These are phyloP conservation scores for Bubo blakistoni DNA, from an alignment of 2,113 vertebrate genomes.

Conservation along the genomic window DNA sequence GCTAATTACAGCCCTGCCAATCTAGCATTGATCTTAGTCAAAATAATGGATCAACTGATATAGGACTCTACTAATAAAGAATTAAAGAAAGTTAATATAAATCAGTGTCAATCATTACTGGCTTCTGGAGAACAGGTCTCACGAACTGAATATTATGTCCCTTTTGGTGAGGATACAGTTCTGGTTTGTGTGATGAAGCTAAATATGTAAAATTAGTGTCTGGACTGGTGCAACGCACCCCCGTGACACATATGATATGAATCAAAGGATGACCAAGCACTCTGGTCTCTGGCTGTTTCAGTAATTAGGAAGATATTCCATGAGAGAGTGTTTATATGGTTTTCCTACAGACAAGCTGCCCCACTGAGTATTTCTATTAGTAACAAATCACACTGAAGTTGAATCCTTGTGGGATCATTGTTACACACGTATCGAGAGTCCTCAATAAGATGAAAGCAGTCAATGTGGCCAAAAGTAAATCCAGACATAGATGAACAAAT, in stretches of 20 bases:
- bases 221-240: not conserved
- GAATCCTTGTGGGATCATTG: not conserved
- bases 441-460: not conserved
- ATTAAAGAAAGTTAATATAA: not conserved
- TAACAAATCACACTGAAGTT: accelerated
- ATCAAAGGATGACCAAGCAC: not conserved
- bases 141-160: not conserved
- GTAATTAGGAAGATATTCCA: not conserved
- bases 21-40: not conserved
- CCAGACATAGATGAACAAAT: not conserved
- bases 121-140: not conserved
- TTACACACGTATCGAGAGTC: not conserved
- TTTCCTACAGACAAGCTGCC: not conserved
- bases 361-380: not conserved
- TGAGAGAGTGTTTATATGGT: not conserved
- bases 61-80: not conserved
- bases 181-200: not conserved
- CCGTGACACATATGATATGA: not conserved
- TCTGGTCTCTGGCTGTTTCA: not conserved
- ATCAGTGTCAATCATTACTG: not conserved
- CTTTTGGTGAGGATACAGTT: not conserved
- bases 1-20: not conserved
- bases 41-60: not conserved
- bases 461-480: not conserved
- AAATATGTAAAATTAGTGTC: not conserved